A percentile compares a stretch with the other conserved stretches of the same genome.
These are phyloP conservation scores for Coremacera marginata DNA, from an alignment of 2,888 invertebrate species.

Conservation along the genomic window DNA sequence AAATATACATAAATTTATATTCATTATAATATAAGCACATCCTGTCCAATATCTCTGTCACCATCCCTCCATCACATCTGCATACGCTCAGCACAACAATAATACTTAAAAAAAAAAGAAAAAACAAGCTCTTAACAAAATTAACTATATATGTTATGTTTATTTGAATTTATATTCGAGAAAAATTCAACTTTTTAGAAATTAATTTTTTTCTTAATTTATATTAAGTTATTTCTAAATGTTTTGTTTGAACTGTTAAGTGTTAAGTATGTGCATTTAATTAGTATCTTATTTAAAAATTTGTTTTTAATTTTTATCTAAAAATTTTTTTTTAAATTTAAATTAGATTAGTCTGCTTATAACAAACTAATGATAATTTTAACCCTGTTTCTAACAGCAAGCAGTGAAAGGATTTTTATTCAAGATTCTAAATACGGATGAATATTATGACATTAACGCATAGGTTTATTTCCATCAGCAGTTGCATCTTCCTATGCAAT, in stretches of 20 bases:
- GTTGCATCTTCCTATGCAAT: background rate
- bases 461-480: background rate
- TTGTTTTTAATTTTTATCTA: background rate
- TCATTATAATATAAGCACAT: slow-evolving; percentile 25
- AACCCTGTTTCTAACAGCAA: background rate
- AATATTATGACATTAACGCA: background rate
- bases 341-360: too few relatives aligned
- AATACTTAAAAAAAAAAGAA: background rate
- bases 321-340: background rate
- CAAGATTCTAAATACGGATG: background rate
- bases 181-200: background rate
- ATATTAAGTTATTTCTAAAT: background rate
- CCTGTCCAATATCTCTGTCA: background rate
- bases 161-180: background rate
- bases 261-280: background rate
- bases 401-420: background rate
- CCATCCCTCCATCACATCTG: slow-evolving; percentile 21
- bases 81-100: slow-evolving; percentile 33
- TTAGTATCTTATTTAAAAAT: background rate
- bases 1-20: background rate
- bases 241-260: slow-evolving; percentile 6
- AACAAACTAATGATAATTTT: background rate
- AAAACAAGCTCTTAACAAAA: slow-evolving; percentile 2
- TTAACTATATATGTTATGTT: background rate
- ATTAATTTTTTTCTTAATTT: background rate